Evolutionary conservation across 2,888 invertebrate species (phyloP).

Genomic region (Oeneis ivallda): DNA sequence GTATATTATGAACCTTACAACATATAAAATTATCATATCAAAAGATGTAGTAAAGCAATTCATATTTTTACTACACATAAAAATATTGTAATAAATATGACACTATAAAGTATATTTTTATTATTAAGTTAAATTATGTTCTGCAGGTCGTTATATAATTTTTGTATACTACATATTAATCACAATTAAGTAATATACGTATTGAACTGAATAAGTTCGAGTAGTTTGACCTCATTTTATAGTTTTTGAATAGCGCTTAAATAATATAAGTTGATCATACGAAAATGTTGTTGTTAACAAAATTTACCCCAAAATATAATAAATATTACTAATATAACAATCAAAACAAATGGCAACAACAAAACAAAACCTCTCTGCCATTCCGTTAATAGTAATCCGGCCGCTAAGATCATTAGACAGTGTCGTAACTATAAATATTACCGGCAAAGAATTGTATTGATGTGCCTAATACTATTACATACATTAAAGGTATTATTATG

Average conservation of each 20-base stretch:
- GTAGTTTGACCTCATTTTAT: no score
- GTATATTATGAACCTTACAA: neutral
- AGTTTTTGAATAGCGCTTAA: no score
- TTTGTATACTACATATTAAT: no score
- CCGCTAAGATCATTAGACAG: constrained; percentile 22
- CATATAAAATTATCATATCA: constrained; percentile 13
- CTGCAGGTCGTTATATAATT: neutral
- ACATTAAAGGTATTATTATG: constrained; percentile 21
- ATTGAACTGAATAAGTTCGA: no score
- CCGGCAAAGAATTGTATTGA: constrained; percentile 30
- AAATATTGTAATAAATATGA: neutral
- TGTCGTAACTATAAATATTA: constrained; percentile 26
- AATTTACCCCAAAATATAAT: neutral
- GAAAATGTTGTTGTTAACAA: neutral
- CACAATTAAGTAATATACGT: no score
- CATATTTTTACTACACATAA: constrained; percentile 5
- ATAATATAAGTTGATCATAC: no score
- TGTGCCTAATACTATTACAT: constrained; percentile 28
- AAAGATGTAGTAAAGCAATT: constrained; percentile 5
- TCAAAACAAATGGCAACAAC: constrained; percentile 16
- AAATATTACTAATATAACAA: neutral
- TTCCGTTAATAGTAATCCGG: constrained; percentile 26
- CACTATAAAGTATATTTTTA: constrained; percentile 2
- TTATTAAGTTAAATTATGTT: neutral
- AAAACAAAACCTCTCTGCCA: constrained; percentile 12